Evolutionary conservation across 2,888 invertebrate genomes (phyloP).

Genomic region (Steinernema carpocapsae): DNA sequence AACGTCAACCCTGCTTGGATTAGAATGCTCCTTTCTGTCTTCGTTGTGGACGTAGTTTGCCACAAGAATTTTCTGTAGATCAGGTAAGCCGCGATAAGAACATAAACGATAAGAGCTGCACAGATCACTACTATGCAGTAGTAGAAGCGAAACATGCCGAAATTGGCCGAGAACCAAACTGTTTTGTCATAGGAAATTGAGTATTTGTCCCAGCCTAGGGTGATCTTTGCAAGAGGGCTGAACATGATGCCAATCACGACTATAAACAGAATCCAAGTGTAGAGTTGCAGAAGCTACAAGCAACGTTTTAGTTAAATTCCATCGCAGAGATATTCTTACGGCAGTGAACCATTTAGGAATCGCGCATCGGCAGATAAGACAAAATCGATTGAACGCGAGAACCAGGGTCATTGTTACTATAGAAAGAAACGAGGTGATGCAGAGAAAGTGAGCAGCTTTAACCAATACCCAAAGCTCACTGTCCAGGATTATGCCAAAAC

Average conservation of each 20-base stretch:
- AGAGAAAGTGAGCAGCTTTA: background rate
- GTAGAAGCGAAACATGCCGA: background rate
- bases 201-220: background rate
- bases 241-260: background rate
- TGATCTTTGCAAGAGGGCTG: background rate
- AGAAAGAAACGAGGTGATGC: background rate
- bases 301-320: background rate
- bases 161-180: background rate
- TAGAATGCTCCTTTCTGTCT: background rate
- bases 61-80: background rate
- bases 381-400: background rate
- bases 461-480: conserved; percentile 1
- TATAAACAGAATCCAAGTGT: background rate
- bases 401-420: background rate
- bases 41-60: background rate
- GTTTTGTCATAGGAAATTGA: background rate
- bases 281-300: background rate
- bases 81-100: background rate
- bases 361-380: conserved; percentile 6
- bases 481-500: background rate
- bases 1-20: conserved; percentile 7
- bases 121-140: background rate
- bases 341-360: background rate
- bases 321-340: background rate
- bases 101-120: background rate